A percentile compares a stretch with the other conserved stretches of the same genome.
Conservation (phyloP, 2,888 invertebrate species). For the Tridacna gigas region DNA sequence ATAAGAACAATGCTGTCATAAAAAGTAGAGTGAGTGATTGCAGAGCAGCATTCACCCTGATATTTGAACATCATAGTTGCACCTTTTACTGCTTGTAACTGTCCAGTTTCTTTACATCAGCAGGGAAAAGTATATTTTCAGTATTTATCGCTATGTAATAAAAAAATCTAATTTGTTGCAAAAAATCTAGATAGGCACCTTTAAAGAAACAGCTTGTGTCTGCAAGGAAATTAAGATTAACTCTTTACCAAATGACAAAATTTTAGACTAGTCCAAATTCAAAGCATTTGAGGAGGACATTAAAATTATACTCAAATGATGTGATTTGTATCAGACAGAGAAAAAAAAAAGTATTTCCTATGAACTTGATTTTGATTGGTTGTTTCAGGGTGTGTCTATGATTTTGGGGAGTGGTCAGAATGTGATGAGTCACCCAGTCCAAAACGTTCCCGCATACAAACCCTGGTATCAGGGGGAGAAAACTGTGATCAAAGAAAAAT, state of each 20-base stretch:
- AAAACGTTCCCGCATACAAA: slow-evolving; percentile 67
- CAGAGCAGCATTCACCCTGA: too few species aligned
- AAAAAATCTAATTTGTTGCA: too few species aligned
- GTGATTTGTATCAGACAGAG: background rate
- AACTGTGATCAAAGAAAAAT: slow-evolving; percentile 71
- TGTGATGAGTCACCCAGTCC: slow-evolving; percentile 71
- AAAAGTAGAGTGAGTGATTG: too few species aligned
- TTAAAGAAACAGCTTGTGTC: too few species aligned
- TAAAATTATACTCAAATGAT: background rate
- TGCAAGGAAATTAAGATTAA: too few species aligned
- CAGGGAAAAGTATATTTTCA: background rate
- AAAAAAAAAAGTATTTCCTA: background rate
- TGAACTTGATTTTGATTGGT: background rate
- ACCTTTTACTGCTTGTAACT: background rate
- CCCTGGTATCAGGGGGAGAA: slow-evolving; percentile 68
- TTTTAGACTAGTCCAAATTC: background rate
- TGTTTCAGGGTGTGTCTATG: slow-evolving; percentile 74
- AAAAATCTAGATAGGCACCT: too few species aligned
- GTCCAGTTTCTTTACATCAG: background rate
- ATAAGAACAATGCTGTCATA: too few species aligned
- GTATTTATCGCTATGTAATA: too few species aligned
- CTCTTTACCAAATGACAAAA: background rate
- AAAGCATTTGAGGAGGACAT: background rate
- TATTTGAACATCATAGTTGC: too few species aligned
- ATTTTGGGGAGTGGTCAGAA: slow-evolving; percentile 71